A percentile compares a stretch with the other conserved stretches of the same genome.
These are phyloP conservation scores for Typhlomys cinereus DNA, from an alignment of 2,113 vertebrate genomes.

Conservation along the genomic window DNA sequence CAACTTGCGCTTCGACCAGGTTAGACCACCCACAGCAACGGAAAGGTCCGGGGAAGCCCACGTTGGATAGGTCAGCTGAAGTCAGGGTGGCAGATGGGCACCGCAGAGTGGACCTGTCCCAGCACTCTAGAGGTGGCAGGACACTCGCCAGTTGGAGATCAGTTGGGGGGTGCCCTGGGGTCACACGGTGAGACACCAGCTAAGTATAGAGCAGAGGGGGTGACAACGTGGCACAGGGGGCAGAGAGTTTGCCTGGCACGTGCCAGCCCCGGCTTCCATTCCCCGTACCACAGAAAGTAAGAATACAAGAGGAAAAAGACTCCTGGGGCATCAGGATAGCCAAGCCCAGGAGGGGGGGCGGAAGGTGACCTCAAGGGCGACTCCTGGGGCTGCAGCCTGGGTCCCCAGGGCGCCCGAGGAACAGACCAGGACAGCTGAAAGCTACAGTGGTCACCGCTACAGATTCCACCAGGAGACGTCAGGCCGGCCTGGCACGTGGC, in stretches of 20 bases:
- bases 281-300: background rate
- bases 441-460: accelerated
- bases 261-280: background rate
- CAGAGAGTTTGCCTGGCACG: background rate
- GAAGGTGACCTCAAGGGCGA: accelerated
- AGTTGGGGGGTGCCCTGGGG: background rate
- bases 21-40: accelerated
- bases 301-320: background rate
- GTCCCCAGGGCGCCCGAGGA: background rate
- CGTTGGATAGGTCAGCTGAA: background rate
- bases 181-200: no score
- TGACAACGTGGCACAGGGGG: background rate
- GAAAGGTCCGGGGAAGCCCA: background rate
- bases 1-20: no score
- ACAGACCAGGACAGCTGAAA: background rate
- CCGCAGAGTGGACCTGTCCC: no score
- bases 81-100: background rate
- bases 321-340: no score
- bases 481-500: accelerated
- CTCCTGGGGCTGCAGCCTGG: background rate
- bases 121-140: no score
- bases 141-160: no score
- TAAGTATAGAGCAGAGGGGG: background rate
- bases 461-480: accelerated
- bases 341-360: background rate